Evolutionary conservation across 2,888 invertebrate genomes (phyloP), one percentile per base, ranked within the genome.

Genomic region (Leptinotarsa rubiginosa): DNA sequence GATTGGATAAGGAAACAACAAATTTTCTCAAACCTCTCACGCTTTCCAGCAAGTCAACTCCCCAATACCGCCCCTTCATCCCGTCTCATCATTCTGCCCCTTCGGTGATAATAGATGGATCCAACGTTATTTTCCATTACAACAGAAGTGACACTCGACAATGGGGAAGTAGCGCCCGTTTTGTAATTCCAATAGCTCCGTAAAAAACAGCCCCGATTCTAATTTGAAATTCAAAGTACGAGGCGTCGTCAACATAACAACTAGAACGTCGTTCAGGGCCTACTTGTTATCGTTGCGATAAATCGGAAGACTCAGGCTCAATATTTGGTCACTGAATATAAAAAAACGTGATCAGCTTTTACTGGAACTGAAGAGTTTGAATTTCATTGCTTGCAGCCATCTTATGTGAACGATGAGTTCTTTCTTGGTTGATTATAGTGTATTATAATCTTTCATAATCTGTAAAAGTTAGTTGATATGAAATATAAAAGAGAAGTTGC

Each of bases 141-240:
- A 81, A 82, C 80, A 75, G 79, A 78, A 80, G 79, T 73, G 80
- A 81, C 77, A 78, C 75, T 70, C 78, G 80, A 81, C 80, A 80
- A 82, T 80, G 75, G 77, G 75, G 74, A 75, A 75, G 70, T 74
- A 80, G 75, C 74, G 78, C 75, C 74, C 79, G 80, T 82, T 82
- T 82, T 82, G 82, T 82, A 82, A 82, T 81, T 81, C 81, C 79
- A 74, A 81, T 81, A 77, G 80, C 69, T 65, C 73, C 72, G 69
- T 77, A 81, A 83, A 83, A 83, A 81, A 79, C 75, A 78, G 78
- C 83, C 83, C 75, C 76, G 72, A 68, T 65, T 69, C 80, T 83
- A 82, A 85, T 85, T 85, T 85, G 84, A 85, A 85, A 84, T 84
- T 84, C 84, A 85, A 85, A 85, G 81, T 83, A 83, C 79, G 81